Evolutionary conservation across 2,888 invertebrate species (phyloP).

Genomic region (Metallyticus violacea): DNA sequence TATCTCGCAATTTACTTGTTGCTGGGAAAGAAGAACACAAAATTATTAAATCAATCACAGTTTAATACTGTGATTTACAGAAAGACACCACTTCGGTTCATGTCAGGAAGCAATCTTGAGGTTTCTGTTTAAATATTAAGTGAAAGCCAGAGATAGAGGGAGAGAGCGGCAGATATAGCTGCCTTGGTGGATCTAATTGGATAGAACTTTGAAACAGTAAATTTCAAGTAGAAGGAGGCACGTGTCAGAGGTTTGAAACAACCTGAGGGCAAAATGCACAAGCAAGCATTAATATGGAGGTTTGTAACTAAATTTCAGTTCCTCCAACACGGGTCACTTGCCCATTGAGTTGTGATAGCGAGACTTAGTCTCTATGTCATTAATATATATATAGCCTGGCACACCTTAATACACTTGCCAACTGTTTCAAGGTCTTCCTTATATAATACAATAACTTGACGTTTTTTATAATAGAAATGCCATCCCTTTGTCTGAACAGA

Average conservation of each 20-base stretch:
- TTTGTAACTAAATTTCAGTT: not conserved
- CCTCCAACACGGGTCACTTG: not conserved
- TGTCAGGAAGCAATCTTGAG: not conserved
- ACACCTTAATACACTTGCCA: too few relatives aligned
- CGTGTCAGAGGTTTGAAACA: not conserved
- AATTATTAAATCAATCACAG: not conserved
- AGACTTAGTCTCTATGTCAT: not conserved
- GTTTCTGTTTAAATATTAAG: not conserved
- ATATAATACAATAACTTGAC: too few relatives aligned
- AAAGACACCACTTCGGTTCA: not conserved
- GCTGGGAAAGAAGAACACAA: too few relatives aligned
- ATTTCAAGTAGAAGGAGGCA: not conserved
- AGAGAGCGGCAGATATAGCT: not conserved
- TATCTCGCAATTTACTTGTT: too few relatives aligned
- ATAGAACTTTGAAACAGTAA: not conserved
- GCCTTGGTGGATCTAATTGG: not conserved
- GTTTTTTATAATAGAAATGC: too few relatives aligned
- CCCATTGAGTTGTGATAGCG: not conserved
- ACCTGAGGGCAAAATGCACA: not conserved
- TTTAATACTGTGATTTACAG: not conserved
- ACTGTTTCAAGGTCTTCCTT: too few relatives aligned
- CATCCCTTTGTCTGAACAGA: too few relatives aligned
- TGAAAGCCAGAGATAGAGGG: not conserved
- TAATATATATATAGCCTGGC: too few relatives aligned
- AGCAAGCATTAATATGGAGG: not conserved